phyloP scores from a whole-genome alignment of 2,113 vertebrate genomes.

The Acinonyx jubatus region DNA sequence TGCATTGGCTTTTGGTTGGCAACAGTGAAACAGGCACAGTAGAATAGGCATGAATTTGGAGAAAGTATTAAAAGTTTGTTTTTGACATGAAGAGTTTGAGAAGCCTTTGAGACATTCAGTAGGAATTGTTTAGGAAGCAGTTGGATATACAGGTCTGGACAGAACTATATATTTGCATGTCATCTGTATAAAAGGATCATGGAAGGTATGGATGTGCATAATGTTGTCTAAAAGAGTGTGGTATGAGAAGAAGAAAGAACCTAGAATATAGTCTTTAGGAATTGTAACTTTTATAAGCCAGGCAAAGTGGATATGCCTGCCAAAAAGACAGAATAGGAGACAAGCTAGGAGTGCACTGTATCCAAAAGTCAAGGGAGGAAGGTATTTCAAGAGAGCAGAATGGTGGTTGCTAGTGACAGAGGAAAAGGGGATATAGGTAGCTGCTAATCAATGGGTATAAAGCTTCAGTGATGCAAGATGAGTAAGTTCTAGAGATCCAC shows the following conservation, averaged over 20 bases:
- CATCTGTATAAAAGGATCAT: neutral
- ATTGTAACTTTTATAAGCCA: neutral
- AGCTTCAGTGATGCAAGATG: neutral
- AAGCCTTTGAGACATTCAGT: neutral
- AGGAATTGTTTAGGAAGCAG: neutral
- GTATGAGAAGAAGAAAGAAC: neutral
- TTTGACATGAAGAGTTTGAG: constrained; percentile 4
- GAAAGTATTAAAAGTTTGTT: neutral
- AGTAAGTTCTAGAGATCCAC: neutral
- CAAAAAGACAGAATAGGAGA: neutral
- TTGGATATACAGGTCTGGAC: neutral
- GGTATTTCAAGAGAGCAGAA: neutral
- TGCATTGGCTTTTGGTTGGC: neutral
- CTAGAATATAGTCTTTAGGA: constrained; percentile 13
- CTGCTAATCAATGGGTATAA: neutral
- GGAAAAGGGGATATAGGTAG: neutral
- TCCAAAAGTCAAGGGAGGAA: neutral
- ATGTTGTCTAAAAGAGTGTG: neutral
- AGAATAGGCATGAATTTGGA: neutral
- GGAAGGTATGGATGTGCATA: constrained; percentile 1
- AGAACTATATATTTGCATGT: neutral
- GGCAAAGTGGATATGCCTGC: neutral
- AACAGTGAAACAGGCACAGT: neutral
- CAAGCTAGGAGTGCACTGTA: neutral
- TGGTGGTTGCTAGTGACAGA: neutral